Evolutionary conservation across 2,888 invertebrate genomes (phyloP), one percentile per base, ranked within the genome.

Genomic region (Andrena fulva): DNA sequence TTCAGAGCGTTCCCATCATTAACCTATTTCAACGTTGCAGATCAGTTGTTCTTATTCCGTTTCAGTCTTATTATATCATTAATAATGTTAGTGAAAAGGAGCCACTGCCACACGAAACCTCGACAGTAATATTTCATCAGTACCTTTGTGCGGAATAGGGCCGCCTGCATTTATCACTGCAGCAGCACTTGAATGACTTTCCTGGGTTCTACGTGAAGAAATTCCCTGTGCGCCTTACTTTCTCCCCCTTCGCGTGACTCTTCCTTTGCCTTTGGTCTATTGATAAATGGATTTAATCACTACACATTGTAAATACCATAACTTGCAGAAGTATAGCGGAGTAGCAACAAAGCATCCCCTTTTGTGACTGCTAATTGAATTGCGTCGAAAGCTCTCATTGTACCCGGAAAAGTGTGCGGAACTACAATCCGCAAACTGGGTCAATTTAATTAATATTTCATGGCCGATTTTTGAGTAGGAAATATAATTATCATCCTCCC

Each of bases 61-160:
- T 52, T 68, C 33, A 6, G 3, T 33, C 31, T 16, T 60, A 31
- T 33, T 20, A 33, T 50, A 68, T 68, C 52, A 68, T 68, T 68
- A 68, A 68, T 68, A 68, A 54, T 54, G 67, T 54, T 33, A 52
- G 54, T 68, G 67, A 50, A 68, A 68, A 54, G 67, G 33, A 68
- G 52, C 54, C 67, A 35, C 31, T 68, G 52, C 29, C 67, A 33
- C 50, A 54, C 20, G 54, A 54, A 54, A 33, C 54, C 67, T 35
- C 54, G 33, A 54, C 31, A 33, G 67, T 54, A 68, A 68, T 68
- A 52, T 68, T 68, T 68, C 67, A 68, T 68, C 50, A 29, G 54
- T 68, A 68, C 67, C 67, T 68, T 54, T 68, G 67, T 54, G 33
- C 29, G 54, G 52, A 54, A 54, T 68, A 68, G 33, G 31, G 29